Base-by-base conservation (phyloP, 1,140 invertebrate genomes). In the Drosophila auraria region DNA sequence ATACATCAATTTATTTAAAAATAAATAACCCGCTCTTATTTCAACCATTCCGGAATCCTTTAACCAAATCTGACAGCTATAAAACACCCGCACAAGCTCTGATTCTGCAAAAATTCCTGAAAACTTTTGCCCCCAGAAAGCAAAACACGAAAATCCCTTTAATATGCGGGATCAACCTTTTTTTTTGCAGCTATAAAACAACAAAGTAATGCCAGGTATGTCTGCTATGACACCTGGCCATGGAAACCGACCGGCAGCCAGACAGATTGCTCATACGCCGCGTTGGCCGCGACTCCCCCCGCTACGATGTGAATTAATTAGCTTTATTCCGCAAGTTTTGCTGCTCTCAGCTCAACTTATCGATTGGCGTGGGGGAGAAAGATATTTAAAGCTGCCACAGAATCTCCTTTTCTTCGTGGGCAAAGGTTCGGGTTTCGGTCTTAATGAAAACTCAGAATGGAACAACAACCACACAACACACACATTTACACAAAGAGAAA, bases 221-320 rank as follows among this genome's bases (percentile, higher is more conserved):
- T 11, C 45, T 60, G 38, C 70, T 38, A 71, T 50, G 68, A 73
- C 53, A 73, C 45, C 45, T 60, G 66, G 36, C 53, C 49, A 56
- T 20, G 49, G 33, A 40, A 69, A 38, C 68, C 40, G 23, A 57
- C 54, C 45, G 30, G 40, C 66, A 47, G 68, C 27, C 68, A 40
- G 63, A 63, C 9, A 74, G n/a, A 74, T 74, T 74, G 50, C 72
- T 63, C 58, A 75, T 75, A 75, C 70, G 78, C 71, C 70, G 36
- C 5, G 44, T 56, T 69, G 63, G 72, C n/a, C 33, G 56, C 23
- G 6, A 53, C 11, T 42, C 3, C 40, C 15, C 20, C 40, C 12
- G 42, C 36, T 23, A 38, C 40, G n/a, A 60, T 58, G 59, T 36
- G 45, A 87, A 80, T 87, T 87, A 83, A 87, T 87, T 87, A 87